Conservation (phyloP, 2,113 vertebrate species). For the Mesembrinibis cayennensis region DNA sequence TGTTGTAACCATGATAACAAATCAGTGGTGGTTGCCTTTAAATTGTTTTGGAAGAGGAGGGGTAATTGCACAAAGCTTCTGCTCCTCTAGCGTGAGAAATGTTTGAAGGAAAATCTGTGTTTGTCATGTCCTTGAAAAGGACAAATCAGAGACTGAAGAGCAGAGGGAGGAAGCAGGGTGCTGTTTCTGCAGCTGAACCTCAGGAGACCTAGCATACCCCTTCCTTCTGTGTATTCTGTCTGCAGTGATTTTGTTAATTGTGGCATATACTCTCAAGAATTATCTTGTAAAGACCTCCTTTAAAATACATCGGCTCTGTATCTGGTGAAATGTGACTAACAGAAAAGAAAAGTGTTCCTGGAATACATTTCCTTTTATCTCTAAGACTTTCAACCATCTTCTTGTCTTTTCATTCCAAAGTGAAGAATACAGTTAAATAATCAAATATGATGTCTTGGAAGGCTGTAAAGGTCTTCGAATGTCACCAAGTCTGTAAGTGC, state of each 20-base stretch:
- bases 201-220: not conserved
- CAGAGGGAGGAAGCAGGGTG: not conserved
- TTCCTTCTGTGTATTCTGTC: not conserved
- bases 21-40: not conserved
- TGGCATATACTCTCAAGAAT: not conserved
- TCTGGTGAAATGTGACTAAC: not conserved
- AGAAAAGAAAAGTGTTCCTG: not conserved
- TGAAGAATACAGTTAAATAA: not conserved
- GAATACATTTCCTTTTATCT: not conserved
- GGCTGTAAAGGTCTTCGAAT: not conserved
- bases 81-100: not conserved
- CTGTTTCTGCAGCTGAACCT: not conserved
- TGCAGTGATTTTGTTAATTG: not conserved
- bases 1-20: not conserved
- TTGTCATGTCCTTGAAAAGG: constrained; percentile 3
- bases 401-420: not conserved
- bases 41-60: not conserved
- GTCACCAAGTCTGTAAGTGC: not conserved
- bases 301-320: not conserved
- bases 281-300: not conserved
- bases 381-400: not conserved
- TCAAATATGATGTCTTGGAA: not conserved
- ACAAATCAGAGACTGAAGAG: not conserved
- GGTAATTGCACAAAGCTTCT: not conserved
- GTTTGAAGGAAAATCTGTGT: not conserved